A percentile compares a stretch with the other conserved stretches of the same genome.
These are phyloP conservation scores for Magallana ariakensis DNA, from an alignment of 1,140 invertebrate species.

Conservation along the genomic window DNA sequence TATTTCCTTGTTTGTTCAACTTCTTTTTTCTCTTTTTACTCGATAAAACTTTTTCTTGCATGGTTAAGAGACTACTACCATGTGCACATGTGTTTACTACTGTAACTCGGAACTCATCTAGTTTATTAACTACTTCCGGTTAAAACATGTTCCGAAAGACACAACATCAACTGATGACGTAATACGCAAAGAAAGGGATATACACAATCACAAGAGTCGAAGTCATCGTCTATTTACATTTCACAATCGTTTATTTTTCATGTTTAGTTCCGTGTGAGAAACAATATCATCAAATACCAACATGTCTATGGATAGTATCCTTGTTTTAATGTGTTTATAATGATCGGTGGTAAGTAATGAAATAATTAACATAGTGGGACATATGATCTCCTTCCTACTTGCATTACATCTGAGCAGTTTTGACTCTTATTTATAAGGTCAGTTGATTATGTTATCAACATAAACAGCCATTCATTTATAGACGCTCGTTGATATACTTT, in stretches of 20 bases:
- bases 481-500: too few species aligned
- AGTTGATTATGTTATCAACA: too few species aligned
- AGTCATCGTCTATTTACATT: conserved; percentile 56
- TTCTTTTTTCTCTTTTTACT: conserved; percentile 51
- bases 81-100: conserved; percentile 39
- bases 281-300: not conserved
- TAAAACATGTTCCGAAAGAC: not conserved
- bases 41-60: conserved; percentile 32
- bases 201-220: conserved; percentile 61
- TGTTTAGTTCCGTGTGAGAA: not conserved
- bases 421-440: too few species aligned
- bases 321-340: conserved; percentile 27
- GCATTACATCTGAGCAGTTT: too few species aligned
- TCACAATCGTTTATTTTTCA: conserved; percentile 10
- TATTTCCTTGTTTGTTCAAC: conserved; percentile 52
- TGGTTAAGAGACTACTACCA: not conserved
- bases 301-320: conserved; percentile 64
- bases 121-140: not conserved
- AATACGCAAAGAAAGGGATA: conserved; percentile 4
- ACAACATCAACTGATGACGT: conserved; percentile 58
- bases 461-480: too few species aligned
- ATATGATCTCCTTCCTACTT: too few species aligned
- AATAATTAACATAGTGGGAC: not conserved
- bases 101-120: not conserved
- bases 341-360: not conserved